phyloP scores from a whole-genome alignment of 1,140 invertebrate genomes.

The Nylanderia fulva region DNA sequence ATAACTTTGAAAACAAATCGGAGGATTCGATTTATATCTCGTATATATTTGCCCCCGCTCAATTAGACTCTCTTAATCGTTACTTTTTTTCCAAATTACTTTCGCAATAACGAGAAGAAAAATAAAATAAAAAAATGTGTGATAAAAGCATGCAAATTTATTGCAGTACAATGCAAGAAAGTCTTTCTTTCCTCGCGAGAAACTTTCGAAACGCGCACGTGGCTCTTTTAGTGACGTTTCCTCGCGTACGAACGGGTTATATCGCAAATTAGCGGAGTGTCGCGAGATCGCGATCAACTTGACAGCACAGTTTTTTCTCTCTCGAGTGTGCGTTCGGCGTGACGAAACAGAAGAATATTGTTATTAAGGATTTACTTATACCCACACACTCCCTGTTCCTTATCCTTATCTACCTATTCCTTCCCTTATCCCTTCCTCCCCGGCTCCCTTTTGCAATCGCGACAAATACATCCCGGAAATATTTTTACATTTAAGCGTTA shows the following conservation, averaged over 20 bases:
- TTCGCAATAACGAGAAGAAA: too few relatives aligned
- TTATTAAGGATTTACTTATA: conserved; percentile 27
- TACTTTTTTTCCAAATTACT: too few relatives aligned
- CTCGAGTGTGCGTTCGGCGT: conserved; percentile 6
- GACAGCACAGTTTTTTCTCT: conserved; percentile 31
- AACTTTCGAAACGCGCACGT: background rate
- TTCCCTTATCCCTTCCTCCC: background rate
- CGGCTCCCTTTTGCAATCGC: conserved; percentile 50
- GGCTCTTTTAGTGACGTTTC: conserved; percentile 27
- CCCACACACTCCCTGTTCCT: too few relatives aligned
- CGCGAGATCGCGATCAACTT: background rate
- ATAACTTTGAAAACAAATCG: too few relatives aligned
- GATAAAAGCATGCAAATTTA: background rate
- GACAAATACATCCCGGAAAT: conserved; percentile 56
- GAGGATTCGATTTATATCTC: too few relatives aligned
- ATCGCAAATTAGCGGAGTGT: conserved; percentile 32
- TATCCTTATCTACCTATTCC: too few relatives aligned
- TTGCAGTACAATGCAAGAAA: background rate
- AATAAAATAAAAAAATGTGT: too few relatives aligned
- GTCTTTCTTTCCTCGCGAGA: background rate
- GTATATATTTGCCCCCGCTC: too few relatives aligned
- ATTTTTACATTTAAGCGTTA: conserved; percentile 68
- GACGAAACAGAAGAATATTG: conserved; percentile 19
- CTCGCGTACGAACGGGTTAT: conserved; percentile 37
- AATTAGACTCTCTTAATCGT: too few relatives aligned